Evolutionary conservation across 2,888 invertebrate species (phyloP).

Genomic region (Sepiola atlantica): DNA sequence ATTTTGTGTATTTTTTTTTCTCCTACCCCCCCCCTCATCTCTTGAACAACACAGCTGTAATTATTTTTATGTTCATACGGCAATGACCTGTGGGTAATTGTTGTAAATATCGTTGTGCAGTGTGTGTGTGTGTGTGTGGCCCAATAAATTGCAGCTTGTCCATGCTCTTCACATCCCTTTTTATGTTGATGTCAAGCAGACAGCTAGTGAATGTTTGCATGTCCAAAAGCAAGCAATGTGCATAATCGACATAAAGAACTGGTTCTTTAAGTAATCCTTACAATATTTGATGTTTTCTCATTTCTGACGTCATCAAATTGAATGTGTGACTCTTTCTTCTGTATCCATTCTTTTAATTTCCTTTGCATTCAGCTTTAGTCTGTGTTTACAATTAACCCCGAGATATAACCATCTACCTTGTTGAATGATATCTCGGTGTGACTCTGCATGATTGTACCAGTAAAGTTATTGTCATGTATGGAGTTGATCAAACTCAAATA

Average conservation of each 20-base stretch:
- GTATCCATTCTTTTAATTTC: neutral
- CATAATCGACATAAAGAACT: neutral
- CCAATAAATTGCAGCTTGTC: neutral
- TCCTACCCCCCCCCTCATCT: neutral
- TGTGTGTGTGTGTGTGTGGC: neutral
- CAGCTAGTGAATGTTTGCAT: neutral
- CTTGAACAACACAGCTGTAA: neutral
- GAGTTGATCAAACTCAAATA: too few species aligned
- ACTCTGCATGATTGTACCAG: neutral
- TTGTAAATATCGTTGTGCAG: neutral
- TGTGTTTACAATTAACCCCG: neutral
- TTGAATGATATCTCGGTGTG: neutral
- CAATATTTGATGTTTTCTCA: neutral
- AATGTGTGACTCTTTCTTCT: neutral
- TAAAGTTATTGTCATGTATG: neutral
- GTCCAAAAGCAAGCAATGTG: neutral
- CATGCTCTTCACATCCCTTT: neutral
- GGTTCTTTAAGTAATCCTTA: neutral
- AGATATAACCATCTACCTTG: neutral
- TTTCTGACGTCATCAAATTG: neutral
- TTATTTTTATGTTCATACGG: neutral
- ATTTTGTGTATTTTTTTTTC: neutral
- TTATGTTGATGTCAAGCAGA: neutral
- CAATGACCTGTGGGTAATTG: neutral
- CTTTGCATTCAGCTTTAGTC: neutral